These are phyloP conservation scores for Pachypanchax playfairii DNA, from an alignment of 2,113 vertebrate genomes.

Conservation along the genomic window DNA sequence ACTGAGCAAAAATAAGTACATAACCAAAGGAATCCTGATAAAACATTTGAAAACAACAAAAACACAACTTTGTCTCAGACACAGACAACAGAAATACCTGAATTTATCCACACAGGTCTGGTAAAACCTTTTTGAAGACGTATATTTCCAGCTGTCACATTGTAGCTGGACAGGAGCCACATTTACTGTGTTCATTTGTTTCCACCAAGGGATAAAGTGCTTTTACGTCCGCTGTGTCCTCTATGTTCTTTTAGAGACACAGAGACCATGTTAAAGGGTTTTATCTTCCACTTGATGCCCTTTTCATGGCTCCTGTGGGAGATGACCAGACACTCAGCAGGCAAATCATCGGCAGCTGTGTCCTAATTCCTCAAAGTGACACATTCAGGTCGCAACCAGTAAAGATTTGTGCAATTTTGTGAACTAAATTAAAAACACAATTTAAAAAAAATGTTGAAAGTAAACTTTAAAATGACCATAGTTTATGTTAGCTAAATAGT, in stretches of 20 bases:
- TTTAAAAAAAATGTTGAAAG: neutral
- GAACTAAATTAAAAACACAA: neutral
- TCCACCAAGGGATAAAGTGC: conserved; percentile 12
- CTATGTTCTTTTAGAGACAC: conserved; percentile 3
- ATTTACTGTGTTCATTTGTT: neutral
- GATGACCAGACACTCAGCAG: conserved; percentile 23
- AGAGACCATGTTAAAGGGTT: conserved; percentile 15
- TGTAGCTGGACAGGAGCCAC: neutral
- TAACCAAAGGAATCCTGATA: too few relatives aligned
- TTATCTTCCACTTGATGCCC: conserved; percentile 24
- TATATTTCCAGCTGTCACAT: too few relatives aligned
- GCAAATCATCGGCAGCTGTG: conserved; percentile 21
- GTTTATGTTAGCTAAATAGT: too few relatives aligned
- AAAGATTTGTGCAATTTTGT: conserved; percentile 6
- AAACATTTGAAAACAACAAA: too few relatives aligned
- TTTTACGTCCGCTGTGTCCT: neutral
- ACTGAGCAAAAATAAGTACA: too few relatives aligned
- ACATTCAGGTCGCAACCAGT: conserved; percentile 25
- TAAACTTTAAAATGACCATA: too few relatives aligned
- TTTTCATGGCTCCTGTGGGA: neutral
- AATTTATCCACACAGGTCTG: too few relatives aligned
- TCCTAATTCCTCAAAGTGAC: conserved; percentile 42
- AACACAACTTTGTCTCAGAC: too few relatives aligned
- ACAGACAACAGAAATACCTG: too few relatives aligned
- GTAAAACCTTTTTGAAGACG: too few relatives aligned